Percentiles rank a stretch among this genome's conserved stretches.
These are phyloP conservation scores for Pelecanus crispus DNA, from an alignment of 2,113 vertebrate genomes.

Conservation along the genomic window DNA sequence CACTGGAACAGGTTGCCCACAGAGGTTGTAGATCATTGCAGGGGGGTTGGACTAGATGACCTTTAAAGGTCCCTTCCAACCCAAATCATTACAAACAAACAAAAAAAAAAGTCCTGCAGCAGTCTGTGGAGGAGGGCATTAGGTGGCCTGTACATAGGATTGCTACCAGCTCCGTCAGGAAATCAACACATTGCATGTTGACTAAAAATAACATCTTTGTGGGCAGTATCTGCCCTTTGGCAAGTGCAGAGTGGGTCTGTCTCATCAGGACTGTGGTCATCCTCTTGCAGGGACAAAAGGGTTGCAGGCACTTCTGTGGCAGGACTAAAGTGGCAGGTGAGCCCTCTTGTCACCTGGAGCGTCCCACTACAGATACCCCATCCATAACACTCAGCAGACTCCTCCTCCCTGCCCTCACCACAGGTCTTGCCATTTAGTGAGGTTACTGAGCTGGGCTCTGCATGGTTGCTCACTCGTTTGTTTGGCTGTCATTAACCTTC, in stretches of 20 bases:
- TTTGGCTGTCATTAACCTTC: not conserved
- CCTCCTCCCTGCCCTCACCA: not conserved
- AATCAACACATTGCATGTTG: not conserved
- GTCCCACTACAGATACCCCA: too few species aligned
- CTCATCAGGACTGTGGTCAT: not conserved
- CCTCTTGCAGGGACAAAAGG: not conserved
- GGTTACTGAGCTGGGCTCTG: not conserved
- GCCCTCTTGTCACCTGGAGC: not conserved
- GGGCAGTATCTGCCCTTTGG: not conserved
- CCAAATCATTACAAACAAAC: not conserved
- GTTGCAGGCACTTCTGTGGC: not conserved
- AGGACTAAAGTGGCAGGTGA: not conserved
- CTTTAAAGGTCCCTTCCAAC: not conserved
- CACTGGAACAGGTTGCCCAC: not conserved
- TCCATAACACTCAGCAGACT: not conserved
- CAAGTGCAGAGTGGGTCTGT: not conserved
- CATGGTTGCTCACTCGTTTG: accelerated
- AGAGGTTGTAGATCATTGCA: not conserved
- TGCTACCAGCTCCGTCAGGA: not conserved
- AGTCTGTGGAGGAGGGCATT: not conserved
- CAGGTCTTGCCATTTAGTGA: not conserved
- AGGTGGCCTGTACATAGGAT: not conserved
- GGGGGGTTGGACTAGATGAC: too few species aligned
- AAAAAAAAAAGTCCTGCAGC: not conserved
- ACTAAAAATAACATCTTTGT: not conserved